A percentile compares a stretch with the other conserved stretches of the same genome.
phyloP scores from a whole-genome alignment of 2,888 invertebrate genomes.

The Merodon equestris region DNA sequence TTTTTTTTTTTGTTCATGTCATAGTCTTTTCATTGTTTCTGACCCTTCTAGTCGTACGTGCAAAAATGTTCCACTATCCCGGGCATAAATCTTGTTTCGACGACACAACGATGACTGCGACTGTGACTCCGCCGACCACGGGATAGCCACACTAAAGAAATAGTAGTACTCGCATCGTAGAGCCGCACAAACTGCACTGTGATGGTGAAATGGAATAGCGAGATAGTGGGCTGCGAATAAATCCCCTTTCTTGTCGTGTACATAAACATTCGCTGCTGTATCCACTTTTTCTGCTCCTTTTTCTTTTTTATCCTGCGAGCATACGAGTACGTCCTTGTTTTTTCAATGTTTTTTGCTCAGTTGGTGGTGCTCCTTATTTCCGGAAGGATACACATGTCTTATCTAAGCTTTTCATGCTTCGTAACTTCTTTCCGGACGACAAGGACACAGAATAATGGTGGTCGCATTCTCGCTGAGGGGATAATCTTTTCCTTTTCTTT shows the following conservation, averaged over 20 bases:
- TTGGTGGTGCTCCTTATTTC: conserved; percentile 55
- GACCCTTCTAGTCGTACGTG: conserved; percentile 46
- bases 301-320: conserved; percentile 31
- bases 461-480: conserved; percentile 32
- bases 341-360: conserved; percentile 12
- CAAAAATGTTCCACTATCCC: conserved; percentile 59
- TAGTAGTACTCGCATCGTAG: conserved; percentile 19
- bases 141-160: conserved; percentile 51
- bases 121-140: conserved; percentile 53
- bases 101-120: conserved; percentile 57
- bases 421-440: conserved; percentile 59
- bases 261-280: conserved; percentile 50
- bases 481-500: conserved; percentile 43
- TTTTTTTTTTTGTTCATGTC: background rate
- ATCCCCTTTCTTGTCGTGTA: conserved; percentile 49
- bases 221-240: conserved; percentile 44
- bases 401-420: conserved; percentile 68
- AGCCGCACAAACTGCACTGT: background rate
- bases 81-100: conserved; percentile 68
- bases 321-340: conserved; percentile 16
- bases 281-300: conserved; percentile 4
- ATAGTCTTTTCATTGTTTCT: conserved; percentile 2
- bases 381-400: conserved; percentile 69
- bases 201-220: conserved; percentile 8
- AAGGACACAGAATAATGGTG: conserved; percentile 14